These are phyloP conservation scores for Microctenopoma stevenorrisi DNA, from an alignment of 2,797 vertebrate genomes.

Conservation along the genomic window DNA sequence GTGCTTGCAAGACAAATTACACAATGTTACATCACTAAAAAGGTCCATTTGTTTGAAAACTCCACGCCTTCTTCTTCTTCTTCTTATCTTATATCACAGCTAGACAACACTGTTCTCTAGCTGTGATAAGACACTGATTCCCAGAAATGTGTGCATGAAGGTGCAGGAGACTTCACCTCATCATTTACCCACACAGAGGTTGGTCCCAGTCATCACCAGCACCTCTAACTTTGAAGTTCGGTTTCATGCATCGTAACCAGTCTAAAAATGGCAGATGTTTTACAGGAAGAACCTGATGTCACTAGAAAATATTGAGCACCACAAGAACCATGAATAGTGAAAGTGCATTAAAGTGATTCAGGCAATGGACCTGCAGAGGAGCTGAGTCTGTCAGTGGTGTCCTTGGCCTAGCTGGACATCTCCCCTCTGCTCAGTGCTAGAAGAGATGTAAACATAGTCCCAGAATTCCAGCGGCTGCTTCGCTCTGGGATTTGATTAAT, in stretches of 20 bases:
- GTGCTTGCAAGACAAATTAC: background rate
- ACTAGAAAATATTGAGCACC: background rate
- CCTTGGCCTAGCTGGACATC: conserved; percentile 13
- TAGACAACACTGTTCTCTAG: background rate
- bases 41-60: background rate
- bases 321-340: background rate
- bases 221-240: too few relatives aligned
- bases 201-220: too few relatives aligned
- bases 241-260: too few relatives aligned
- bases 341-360: background rate
- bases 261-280: too few relatives aligned
- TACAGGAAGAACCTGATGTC: background rate
- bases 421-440: conserved; percentile 20
- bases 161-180: too few relatives aligned
- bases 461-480: conserved; percentile 5
- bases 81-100: too few relatives aligned
- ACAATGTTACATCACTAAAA: background rate
- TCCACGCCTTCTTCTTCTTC: too few relatives aligned
- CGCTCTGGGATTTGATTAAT: conserved; percentile 2
- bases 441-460: conserved; percentile 18
- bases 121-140: too few relatives aligned
- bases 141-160: too few relatives aligned
- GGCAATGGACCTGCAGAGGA: background rate
- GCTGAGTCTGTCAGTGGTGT: conserved; percentile 2
- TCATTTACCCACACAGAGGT: background rate